These are phyloP conservation scores for Prionace glauca DNA, from an alignment of 2,797 vertebrate genomes.

Conservation along the genomic window DNA sequence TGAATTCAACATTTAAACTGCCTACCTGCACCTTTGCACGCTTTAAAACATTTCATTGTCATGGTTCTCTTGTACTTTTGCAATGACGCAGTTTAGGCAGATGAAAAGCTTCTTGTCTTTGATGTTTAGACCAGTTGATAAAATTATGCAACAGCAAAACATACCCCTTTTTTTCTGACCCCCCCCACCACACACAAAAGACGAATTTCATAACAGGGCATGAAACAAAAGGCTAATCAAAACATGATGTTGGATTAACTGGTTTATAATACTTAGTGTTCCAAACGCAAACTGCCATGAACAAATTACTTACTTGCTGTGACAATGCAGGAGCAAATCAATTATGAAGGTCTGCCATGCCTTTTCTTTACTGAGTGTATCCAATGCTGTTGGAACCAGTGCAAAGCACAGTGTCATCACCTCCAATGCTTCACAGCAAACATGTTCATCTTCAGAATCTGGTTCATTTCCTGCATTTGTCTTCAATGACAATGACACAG, in stretches of 20 bases:
- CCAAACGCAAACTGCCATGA: background rate
- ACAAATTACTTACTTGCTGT: slow-evolving; percentile 82
- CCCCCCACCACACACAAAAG: background rate
- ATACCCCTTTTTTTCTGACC: background rate
- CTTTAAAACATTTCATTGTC: background rate
- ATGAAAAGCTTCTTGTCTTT: background rate
- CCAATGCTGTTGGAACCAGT: slow-evolving; percentile 91
- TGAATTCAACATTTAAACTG: background rate
- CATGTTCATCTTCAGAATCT: slow-evolving; percentile 92
- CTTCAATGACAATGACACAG: slow-evolving; percentile 54
- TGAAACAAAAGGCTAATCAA: background rate
- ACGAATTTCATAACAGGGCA: background rate
- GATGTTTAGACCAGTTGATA: no score
- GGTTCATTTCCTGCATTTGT: slow-evolving; percentile 92
- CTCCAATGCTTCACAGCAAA: slow-evolving; percentile 96
- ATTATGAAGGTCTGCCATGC: slow-evolving; percentile 99
- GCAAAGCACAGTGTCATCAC: slow-evolving; percentile 98
- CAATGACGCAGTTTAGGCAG: background rate
- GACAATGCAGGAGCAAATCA: slow-evolving; percentile 92
- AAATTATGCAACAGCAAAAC: background rate
- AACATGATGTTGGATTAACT: background rate
- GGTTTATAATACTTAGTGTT: background rate
- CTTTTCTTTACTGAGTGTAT: slow-evolving; percentile 96
- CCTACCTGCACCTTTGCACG: background rate
- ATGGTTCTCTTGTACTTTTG: background rate